Base-by-base conservation (phyloP, 2,797 vertebrate species). In the Pseudochromis fuscus region DNA sequence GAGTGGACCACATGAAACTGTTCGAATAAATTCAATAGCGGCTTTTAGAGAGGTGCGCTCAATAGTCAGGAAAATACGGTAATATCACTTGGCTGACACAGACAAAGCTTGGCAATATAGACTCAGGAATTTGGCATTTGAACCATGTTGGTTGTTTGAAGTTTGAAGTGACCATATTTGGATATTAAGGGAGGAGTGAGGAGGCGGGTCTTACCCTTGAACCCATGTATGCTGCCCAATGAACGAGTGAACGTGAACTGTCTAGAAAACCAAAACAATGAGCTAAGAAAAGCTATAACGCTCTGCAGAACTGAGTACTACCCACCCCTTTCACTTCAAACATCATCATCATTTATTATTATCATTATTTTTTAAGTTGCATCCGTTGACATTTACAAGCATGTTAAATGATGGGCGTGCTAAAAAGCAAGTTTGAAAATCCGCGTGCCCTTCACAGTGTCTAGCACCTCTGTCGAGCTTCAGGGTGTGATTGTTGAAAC, bases 401-500 rank as follows among this genome's bases (percentile, higher is more conserved):
- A 44, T 52, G 23, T 57, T 9, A 35, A 63, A 40, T 42, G 42
- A 15, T 15, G 1, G 28, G 7, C 9, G 9, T 25, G 27, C 7
- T 27, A 8, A 15, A 53, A 28, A 46, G 38, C 16, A 35, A 38
- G 10, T 11, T 27, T 38, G 25, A 13, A 65, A 38, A 52, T 49
- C 48, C 38, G 27, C 4, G 12, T 10, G 48, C 0, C 3, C 9
- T 57, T 63, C 33, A 24, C 7, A n/a, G 25, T 4, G 23, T 71
- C 52, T 49, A 37, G 13, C 63, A 48, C 18, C 1, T 19, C 30
- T 31, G 56, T 75, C 45, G 42, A 72, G 77, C 84, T 78, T 58
- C 55, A 21, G 78, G 85, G 68, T 44, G 49, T 72, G 65, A 70
- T 75, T 10, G 3, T 27, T 51, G 53, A 72, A 61, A 77, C 12